A percentile compares a stretch with the other conserved stretches of the same genome.
Conservation (phyloP, 2,888 invertebrate species). For the Parapristionchus giblindavisi region DNA sequence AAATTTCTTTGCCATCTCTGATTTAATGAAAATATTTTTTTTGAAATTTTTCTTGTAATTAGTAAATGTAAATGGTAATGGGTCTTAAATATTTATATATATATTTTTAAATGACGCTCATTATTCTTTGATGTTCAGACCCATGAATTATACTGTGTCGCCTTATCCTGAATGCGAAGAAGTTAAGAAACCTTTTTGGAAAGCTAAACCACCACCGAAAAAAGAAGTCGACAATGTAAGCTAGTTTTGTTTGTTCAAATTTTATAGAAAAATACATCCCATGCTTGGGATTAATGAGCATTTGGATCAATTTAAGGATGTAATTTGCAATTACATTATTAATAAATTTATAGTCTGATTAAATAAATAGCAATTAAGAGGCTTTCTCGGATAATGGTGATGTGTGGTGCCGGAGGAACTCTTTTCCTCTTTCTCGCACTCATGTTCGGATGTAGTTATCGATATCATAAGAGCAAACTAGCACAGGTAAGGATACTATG, state of each 20-base stretch:
- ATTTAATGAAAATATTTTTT: neutral
- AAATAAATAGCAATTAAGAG: too few relatives aligned
- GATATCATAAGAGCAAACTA: too few relatives aligned
- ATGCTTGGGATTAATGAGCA: neutral
- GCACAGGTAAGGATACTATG: too few relatives aligned
- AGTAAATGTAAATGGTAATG: neutral
- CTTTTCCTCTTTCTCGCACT: too few relatives aligned
- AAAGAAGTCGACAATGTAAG: neutral
- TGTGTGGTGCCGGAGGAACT: too few relatives aligned
- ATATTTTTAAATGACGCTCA: neutral
- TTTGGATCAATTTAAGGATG: too few relatives aligned
- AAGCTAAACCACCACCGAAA: neutral
- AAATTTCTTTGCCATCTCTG: too few relatives aligned
- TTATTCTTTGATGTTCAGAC: neutral
- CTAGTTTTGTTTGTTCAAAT: neutral
- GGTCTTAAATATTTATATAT: neutral
- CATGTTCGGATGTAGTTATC: too few relatives aligned
- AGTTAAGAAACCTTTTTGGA: neutral
- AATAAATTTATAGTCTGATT: too few relatives aligned
- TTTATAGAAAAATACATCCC: neutral
- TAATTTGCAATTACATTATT: too few relatives aligned
- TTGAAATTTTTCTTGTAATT: neutral
- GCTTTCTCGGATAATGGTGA: too few relatives aligned
- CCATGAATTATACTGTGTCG: neutral
- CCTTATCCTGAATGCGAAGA: slow-evolving; percentile 25